Conservation (phyloP, 2,113 vertebrate species). For the Maccullochella peelii region DNA sequence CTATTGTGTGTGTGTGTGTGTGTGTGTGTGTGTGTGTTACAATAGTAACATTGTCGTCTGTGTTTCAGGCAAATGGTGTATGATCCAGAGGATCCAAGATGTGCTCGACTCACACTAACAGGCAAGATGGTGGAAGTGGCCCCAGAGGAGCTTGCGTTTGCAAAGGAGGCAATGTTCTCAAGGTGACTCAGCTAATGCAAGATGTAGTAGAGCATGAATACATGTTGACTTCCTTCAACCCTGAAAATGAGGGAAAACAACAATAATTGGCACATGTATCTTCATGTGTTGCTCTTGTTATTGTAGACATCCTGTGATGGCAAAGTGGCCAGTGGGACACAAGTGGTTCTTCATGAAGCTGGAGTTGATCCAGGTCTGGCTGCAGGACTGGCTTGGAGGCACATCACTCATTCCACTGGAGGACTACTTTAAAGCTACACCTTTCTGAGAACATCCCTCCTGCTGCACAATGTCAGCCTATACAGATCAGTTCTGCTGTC, state of each 20-base stretch:
- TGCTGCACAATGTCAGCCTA: neutral
- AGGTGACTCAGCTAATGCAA: constrained; percentile 57
- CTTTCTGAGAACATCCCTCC: constrained; percentile 66
- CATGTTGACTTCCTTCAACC: neutral
- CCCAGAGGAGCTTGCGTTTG: constrained; percentile 88
- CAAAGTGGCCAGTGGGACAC: constrained; percentile 82
- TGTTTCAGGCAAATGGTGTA: constrained; percentile 86
- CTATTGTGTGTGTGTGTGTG: neutral
- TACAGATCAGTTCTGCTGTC: constrained; percentile 20
- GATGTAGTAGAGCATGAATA: neutral
- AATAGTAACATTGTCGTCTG: neutral
- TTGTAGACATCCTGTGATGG: constrained; percentile 82
- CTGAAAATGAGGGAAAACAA: neutral
- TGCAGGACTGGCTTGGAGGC: constrained; percentile 83
- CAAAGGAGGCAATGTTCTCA: constrained; percentile 86
- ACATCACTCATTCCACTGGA: constrained; percentile 75
- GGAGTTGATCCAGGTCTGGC: constrained; percentile 81
- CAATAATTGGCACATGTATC: neutral
- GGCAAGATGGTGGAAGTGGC: constrained; percentile 88
- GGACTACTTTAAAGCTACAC: constrained; percentile 83
- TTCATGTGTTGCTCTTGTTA: constrained; percentile 5
- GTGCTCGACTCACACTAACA: constrained; percentile 87
- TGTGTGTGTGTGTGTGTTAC: neutral
- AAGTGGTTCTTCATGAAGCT: constrained; percentile 87
- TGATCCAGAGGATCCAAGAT: constrained; percentile 89